Evolutionary conservation across 2,888 invertebrate genomes (phyloP), one percentile per base, ranked within the genome.

Genomic region (Anodontia alba): DNA sequence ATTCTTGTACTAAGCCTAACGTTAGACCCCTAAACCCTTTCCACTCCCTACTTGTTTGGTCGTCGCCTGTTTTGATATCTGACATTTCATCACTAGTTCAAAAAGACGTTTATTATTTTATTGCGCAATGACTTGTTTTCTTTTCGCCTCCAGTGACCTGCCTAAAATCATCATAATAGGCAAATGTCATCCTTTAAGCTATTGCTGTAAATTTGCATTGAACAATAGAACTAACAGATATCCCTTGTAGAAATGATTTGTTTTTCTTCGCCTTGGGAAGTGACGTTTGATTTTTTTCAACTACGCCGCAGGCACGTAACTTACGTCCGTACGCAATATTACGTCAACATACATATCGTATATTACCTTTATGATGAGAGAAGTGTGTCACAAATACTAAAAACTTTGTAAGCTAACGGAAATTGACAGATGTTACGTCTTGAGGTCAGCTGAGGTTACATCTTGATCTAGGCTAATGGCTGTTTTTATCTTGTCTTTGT

Each of bases 351-450:
- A 62, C 62, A 62, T 62, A 17, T 62, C 62, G 62, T 33, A 62
- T 62, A 33, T 33, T 62, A 62, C 62, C 62, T 31, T 1, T 33
- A 33, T 62, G 33, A 62, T 62, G 62, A 62, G 62, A 31, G 33
- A 62, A 62, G 62, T 62, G 62, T 62, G 62, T 62, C 62, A 62
- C 3, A 5, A 20, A 17, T 62, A 62, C 31, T 62, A 62, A 62
- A 62, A 62, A 33, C 33, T 62, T 62, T 62, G 62, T 62, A 62
- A 62, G 33, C 33, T 62, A 62, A 62, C 62, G 62, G 62, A 62
- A 62, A 62, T 62, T 62, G 62, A 62, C 62, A 62, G 20, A 17
- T 62, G 62, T 62, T 62, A 62, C 62, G 33, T 62, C 23, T 62
- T 3, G 20, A 33, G 62, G 62, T 62, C 62, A 62, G 33, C 29